phyloP scores from a whole-genome alignment of 2,113 vertebrate species.

The Heptranchias perlo region DNA sequence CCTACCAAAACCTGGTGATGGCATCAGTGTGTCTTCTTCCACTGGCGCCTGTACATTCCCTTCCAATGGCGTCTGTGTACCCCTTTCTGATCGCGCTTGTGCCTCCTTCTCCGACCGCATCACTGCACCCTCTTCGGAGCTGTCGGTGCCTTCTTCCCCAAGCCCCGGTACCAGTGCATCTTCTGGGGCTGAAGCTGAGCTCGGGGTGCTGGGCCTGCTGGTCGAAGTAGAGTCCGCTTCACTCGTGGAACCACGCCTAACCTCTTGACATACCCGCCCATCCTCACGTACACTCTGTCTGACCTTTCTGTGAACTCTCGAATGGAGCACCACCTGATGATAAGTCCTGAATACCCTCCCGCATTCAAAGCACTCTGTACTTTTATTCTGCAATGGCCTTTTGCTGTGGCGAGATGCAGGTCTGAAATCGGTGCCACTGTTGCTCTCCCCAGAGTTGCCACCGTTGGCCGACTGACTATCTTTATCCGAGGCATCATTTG shows the following conservation, averaged over 20 bases:
- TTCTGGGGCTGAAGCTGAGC: slow-evolving; percentile 58
- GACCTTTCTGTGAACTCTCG: slow-evolving; percentile 76
- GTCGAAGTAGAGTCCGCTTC: slow-evolving; percentile 75
- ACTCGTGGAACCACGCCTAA: slow-evolving; percentile 70
- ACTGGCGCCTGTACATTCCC: background rate
- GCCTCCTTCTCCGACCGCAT: background rate
- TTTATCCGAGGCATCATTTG: slow-evolving; percentile 54
- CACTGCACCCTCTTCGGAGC: slow-evolving; percentile 59
- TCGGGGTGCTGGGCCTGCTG: slow-evolving; percentile 75
- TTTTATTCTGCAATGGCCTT: slow-evolving; percentile 66
- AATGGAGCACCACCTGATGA: slow-evolving; percentile 89
- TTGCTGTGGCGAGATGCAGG: slow-evolving; percentile 70
- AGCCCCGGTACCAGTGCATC: slow-evolving; percentile 68
- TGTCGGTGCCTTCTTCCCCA: slow-evolving; percentile 63
- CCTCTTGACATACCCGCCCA: slow-evolving; percentile 46
- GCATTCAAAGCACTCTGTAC: slow-evolving; percentile 85
- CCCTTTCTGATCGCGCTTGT: background rate
- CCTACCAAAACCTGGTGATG: background rate
- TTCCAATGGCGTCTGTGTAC: background rate
- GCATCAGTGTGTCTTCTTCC: no score
- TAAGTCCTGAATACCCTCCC: slow-evolving; percentile 93
- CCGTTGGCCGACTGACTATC: slow-evolving; percentile 44
- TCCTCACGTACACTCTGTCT: slow-evolving; percentile 56
- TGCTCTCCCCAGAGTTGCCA: slow-evolving; percentile 49
- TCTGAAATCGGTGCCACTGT: slow-evolving; percentile 69